These are phyloP conservation scores for Nettapus auritus DNA, from an alignment of 2,113 vertebrate genomes.

Conservation along the genomic window DNA sequence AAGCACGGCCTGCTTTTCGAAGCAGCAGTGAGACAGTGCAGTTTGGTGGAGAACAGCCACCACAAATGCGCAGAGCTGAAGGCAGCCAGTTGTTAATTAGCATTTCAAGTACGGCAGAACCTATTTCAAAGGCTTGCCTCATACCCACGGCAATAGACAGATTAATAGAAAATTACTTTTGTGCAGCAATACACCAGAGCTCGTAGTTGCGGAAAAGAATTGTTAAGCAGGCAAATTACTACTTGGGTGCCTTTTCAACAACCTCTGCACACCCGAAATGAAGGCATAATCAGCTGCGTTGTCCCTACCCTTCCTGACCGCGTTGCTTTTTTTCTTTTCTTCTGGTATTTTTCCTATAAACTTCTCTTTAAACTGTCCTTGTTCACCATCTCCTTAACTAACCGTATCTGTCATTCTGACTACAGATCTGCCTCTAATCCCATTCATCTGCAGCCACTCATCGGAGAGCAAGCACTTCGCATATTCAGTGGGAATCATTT, in stretches of 20 bases:
- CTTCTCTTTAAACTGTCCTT: conserved; percentile 6
- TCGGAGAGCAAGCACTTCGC: conserved; percentile 23
- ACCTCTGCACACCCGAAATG: background rate
- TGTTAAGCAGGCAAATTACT: background rate
- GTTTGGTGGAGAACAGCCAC: background rate
- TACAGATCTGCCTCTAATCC: background rate
- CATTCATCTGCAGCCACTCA: conserved; percentile 16
- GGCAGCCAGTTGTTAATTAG: background rate
- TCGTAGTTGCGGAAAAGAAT: background rate
- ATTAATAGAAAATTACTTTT: background rate
- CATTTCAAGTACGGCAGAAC: background rate
- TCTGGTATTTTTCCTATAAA: background rate
- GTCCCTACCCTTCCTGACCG: background rate
- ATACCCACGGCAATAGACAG: background rate
- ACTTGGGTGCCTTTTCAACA: background rate
- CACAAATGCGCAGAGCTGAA: background rate
- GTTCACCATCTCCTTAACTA: conserved; percentile 21
- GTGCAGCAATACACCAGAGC: background rate
- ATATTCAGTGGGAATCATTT: conserved; percentile 51
- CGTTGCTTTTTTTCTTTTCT: background rate
- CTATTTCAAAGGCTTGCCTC: background rate
- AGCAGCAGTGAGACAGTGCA: background rate
- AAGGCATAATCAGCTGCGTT: background rate
- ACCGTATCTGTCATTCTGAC: background rate
- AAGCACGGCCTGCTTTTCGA: background rate